These are phyloP conservation scores for Patella vulgata DNA, from an alignment of 1,140 invertebrate genomes.

Conservation along the genomic window DNA sequence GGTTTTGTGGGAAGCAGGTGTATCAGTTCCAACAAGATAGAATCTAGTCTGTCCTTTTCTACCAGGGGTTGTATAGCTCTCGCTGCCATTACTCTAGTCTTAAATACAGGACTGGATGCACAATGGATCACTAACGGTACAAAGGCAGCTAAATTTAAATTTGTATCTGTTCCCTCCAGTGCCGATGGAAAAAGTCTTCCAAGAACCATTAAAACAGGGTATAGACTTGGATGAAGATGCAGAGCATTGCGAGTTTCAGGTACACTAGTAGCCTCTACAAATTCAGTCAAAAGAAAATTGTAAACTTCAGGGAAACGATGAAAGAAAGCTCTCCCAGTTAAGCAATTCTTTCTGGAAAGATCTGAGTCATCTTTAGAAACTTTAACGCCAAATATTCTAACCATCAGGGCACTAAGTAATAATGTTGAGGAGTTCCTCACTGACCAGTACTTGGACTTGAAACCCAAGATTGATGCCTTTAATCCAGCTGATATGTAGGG, in stretches of 20 bases:
- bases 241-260: slow-evolving; percentile 62
- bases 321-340: slow-evolving; percentile 82
- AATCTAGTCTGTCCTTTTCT: slow-evolving; percentile 57
- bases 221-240: slow-evolving; percentile 70
- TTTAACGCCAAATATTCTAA: slow-evolving; percentile 89
- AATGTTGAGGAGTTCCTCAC: slow-evolving; percentile 88
- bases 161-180: slow-evolving; percentile 75
- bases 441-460: slow-evolving; percentile 80
- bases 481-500: slow-evolving; percentile 79
- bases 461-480: slow-evolving; percentile 78
- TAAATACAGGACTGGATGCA: slow-evolving; percentile 69
- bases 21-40: slow-evolving; percentile 44
- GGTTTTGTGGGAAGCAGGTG: slow-evolving; percentile 40
- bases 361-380: slow-evolving; percentile 75
- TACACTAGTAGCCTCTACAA: slow-evolving; percentile 69
- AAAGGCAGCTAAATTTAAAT: slow-evolving; percentile 70
- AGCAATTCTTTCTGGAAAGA: slow-evolving; percentile 77
- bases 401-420: slow-evolving; percentile 85
- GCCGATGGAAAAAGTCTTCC: slow-evolving; percentile 81
- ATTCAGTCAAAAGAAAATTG: slow-evolving; percentile 79
- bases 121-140: slow-evolving; percentile 62
- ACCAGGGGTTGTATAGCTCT: slow-evolving; percentile 76
- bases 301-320: slow-evolving; percentile 82
- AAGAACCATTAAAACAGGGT: slow-evolving; percentile 83
- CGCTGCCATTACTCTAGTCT: slow-evolving; percentile 76